Conservation (phyloP, 2,797 vertebrate genomes). For the Chelon labrosus region DNA sequence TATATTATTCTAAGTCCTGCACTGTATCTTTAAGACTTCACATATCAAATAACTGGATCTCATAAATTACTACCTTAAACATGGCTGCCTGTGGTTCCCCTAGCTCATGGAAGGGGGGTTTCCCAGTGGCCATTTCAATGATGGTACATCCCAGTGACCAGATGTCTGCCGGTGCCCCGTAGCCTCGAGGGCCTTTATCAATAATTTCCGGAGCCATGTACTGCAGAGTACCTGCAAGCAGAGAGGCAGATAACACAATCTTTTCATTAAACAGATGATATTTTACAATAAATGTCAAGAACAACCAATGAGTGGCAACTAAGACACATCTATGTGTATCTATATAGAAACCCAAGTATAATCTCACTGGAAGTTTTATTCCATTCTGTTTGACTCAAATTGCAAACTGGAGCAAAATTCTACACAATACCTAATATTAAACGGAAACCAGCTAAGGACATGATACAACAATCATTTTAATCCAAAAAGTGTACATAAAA, state of each 20-base stretch:
- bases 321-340: too few species aligned
- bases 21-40: neutral
- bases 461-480: too few species aligned
- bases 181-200: conserved; percentile 92
- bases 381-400: too few species aligned
- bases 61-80: conserved; percentile 88
- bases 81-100: conserved; percentile 94
- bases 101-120: conserved; percentile 92
- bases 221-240: conserved; percentile 88
- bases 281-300: too few species aligned
- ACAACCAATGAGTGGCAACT: too few species aligned
- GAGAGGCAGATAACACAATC: neutral
- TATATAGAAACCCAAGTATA: too few species aligned
- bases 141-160: conserved; percentile 96
- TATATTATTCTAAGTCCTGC: too few species aligned
- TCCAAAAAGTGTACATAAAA: neutral
- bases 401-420: too few species aligned
- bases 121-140: conserved; percentile 95
- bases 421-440: too few species aligned
- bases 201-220: conserved; percentile 98
- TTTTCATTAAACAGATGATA: too few species aligned
- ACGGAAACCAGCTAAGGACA: too few species aligned
- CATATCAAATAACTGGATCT: neutral
- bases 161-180: conserved; percentile 94
- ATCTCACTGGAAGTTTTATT: too few species aligned